These are phyloP conservation scores for Phyllotis vaccarum DNA, from an alignment of 2,797 vertebrate genomes.

Conservation along the genomic window DNA sequence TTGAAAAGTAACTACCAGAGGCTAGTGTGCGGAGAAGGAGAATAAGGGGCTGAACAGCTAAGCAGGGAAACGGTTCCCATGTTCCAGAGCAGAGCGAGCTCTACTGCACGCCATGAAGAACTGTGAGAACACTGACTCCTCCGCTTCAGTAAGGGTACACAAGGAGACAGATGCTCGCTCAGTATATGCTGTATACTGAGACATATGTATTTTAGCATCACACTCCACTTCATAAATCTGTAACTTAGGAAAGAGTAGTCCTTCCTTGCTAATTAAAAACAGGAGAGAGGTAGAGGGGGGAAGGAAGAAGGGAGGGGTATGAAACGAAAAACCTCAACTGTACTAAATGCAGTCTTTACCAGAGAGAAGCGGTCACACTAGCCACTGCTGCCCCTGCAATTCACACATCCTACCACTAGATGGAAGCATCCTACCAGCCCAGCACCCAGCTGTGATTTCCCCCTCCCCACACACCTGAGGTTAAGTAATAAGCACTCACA, in stretches of 20 bases:
- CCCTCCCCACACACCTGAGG: too few species aligned
- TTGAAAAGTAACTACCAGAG: neutral
- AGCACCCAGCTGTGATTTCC: neutral
- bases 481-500: neutral
- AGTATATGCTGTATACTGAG: neutral
- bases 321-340: neutral
- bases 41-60: too few species aligned
- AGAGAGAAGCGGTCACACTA: neutral
- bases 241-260: neutral
- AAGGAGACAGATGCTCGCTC: neutral
- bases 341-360: neutral
- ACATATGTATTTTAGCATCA: neutral
- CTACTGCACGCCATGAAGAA: neutral
- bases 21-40: too few species aligned
- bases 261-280: neutral
- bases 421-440: neutral
- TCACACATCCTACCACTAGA: neutral
- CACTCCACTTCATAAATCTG: neutral
- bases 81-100: neutral
- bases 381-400: constrained; percentile 57
- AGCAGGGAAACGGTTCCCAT: neutral
- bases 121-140: too few species aligned
- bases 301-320: neutral
- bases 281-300: neutral
- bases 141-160: neutral